Evolutionary conservation across 2,888 invertebrate genomes (phyloP), one percentile per base, ranked within the genome.

Genomic region (Tinea semifulvella): DNA sequence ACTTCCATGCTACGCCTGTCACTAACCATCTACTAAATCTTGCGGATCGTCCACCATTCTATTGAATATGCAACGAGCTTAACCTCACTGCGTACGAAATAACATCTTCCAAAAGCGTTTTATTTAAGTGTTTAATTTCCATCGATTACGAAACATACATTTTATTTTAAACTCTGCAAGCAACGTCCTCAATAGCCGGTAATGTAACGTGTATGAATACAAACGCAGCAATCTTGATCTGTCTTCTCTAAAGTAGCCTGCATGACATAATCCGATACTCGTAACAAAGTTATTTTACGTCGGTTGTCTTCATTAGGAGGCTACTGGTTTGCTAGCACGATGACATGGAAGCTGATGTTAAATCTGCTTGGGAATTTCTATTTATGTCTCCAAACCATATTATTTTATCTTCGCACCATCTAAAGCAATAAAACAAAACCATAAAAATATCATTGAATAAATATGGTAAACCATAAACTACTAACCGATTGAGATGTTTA

Each of bases 41-140:
- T 60, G 57, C 53, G 50, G 57, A 59, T 31, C 44, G 44, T 52
- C 55, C 52, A 50, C 22, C 22, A 19, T 40, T 18, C 13, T 63
- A 62, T 63, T 68, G 65, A 64, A 71, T 70, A 68, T 69, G 63
- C 64, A 72, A 61, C 31, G 31, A 31, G 31, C 31, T 31, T 31
- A 31, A 31, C n/a, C 31, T 31, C 31, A 31, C 31, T 31, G 6
- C 14, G 14, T 6, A 13, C 31, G 31, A 31, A 11, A 31, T 31
- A 13, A 31, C 14, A 31, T 31, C 2, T 31, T 14, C n/a, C 6
- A n/a, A 7, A 3, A 13, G 3, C 31, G 31, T 14, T 2, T 31
- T 31, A 3, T 13, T 31, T 2, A n/a, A 2, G 13, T 31, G n/a
- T 31, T 31, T 31, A 31, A 14, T n/a, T n/a, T 31, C 2, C 31